phyloP scores from a whole-genome alignment of 2,797 vertebrate genomes.

The Labeo calbasu region DNA sequence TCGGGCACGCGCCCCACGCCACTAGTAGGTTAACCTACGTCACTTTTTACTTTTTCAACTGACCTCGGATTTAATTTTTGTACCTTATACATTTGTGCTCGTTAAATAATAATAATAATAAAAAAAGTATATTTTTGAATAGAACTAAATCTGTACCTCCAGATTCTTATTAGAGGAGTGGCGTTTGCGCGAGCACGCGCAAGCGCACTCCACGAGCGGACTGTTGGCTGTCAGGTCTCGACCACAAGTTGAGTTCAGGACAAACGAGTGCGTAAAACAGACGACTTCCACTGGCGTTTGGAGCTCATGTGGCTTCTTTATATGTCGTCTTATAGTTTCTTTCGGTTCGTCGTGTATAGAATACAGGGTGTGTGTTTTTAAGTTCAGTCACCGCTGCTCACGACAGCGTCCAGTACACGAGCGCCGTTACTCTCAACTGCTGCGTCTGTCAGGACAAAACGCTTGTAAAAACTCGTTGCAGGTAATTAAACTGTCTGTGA shows the following conservation, averaged over 20 bases:
- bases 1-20: not conserved
- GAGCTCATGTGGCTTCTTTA: not conserved
- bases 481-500: not conserved
- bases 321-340: not conserved
- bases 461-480: not conserved
- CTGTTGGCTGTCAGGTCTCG: constrained; percentile 72
- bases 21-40: not conserved
- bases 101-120: too few species aligned
- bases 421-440: not conserved
- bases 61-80: not conserved
- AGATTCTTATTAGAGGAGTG: constrained; percentile 30
- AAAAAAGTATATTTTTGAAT: not conserved
- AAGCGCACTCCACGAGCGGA: constrained; percentile 37
- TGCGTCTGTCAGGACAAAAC: not conserved
- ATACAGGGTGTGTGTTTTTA: not conserved
- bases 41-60: constrained; percentile 44
- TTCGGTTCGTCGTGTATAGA: constrained; percentile 5
- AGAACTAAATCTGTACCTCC: not conserved
- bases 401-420: not conserved
- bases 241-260: constrained; percentile 41
- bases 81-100: not conserved
- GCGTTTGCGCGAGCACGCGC: constrained; percentile 66
- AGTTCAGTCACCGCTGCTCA: not conserved
- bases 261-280: not conserved
- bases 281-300: not conserved